Conservation (phyloP, 2,888 invertebrate genomes). For the Sphaeridia pumilis region DNA sequence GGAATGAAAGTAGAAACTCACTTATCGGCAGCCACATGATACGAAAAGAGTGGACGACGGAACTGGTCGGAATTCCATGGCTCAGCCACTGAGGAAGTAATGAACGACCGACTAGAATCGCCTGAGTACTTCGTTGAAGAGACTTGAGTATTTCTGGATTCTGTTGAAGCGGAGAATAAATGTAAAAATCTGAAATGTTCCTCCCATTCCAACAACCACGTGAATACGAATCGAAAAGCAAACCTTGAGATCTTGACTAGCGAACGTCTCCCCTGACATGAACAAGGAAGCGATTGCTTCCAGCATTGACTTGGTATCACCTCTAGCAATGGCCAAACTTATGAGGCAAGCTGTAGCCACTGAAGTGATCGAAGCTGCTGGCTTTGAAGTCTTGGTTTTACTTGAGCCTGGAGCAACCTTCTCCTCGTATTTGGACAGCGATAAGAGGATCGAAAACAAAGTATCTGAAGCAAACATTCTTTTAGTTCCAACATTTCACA, state of each 20-base stretch:
- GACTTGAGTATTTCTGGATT: constrained; percentile 73
- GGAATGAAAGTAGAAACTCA: neutral
- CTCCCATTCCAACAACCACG: neutral
- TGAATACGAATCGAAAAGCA: neutral
- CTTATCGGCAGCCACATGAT: constrained; percentile 15
- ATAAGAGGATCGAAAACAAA: constrained; percentile 29
- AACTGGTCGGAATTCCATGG: constrained; percentile 69
- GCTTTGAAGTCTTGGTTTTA: constrained; percentile 51
- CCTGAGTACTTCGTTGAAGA: constrained; percentile 78
- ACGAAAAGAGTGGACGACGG: constrained; percentile 55
- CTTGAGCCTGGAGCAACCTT: constrained; percentile 43
- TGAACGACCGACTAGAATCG: constrained; percentile 71
- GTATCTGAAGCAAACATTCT: constrained; percentile 21
- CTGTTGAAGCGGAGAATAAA: constrained; percentile 41
- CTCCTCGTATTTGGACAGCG: constrained; percentile 30
- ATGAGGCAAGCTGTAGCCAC: constrained; percentile 84
- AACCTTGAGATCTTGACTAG: constrained; percentile 32
- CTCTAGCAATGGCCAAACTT: constrained; percentile 81
- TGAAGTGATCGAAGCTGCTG: constrained; percentile 52
- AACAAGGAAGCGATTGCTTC: constrained; percentile 74
- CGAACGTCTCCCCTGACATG: constrained; percentile 52
- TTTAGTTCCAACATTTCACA: neutral
- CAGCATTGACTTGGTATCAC: constrained; percentile 80
- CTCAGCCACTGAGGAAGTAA: constrained; percentile 77
- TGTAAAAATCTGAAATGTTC: neutral